Conservation (phyloP, 2,888 invertebrate species). For the Erebia ligea region DNA sequence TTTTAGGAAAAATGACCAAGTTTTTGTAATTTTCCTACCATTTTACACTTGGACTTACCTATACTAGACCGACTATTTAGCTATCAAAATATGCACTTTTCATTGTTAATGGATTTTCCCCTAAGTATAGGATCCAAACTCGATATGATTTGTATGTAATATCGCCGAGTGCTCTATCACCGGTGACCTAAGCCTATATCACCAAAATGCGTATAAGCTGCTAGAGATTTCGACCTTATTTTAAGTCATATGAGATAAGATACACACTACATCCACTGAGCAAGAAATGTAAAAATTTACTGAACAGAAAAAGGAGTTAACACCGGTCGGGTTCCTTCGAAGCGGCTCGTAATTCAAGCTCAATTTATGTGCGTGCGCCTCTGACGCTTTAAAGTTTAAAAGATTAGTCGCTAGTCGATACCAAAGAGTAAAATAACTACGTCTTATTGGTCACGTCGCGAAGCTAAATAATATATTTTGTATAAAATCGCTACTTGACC, state of each 20-base stretch:
- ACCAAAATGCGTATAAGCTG: background rate
- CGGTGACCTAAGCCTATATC: background rate
- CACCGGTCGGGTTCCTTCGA: conserved; percentile 60
- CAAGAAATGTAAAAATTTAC: conserved; percentile 65
- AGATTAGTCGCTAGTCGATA: conserved; percentile 73
- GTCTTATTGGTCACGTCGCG: background rate
- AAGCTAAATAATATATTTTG: too few relatives aligned
- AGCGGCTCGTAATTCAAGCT: conserved; percentile 67
- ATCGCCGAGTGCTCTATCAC: background rate
- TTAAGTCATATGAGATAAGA: conserved; percentile 9
- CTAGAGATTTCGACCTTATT: conserved; percentile 6
- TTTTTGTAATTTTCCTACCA: too few relatives aligned
- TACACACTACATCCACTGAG: conserved; percentile 21
- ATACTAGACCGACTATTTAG: too few relatives aligned
- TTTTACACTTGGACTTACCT: too few relatives aligned
- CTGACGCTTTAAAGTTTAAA: conserved; percentile 77
- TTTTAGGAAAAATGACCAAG: too few relatives aligned
- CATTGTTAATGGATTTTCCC: too few relatives aligned
- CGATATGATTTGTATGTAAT: too few relatives aligned
- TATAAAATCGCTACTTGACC: too few relatives aligned
- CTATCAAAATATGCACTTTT: too few relatives aligned
- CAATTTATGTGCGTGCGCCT: conserved; percentile 80
- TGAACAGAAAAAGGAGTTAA: conserved; percentile 54
- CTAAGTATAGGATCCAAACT: too few relatives aligned
- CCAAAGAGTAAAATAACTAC: conserved; percentile 43